These are phyloP conservation scores for Anabacerthia variegaticeps DNA, from an alignment of 2,797 vertebrate genomes.

Conservation along the genomic window DNA sequence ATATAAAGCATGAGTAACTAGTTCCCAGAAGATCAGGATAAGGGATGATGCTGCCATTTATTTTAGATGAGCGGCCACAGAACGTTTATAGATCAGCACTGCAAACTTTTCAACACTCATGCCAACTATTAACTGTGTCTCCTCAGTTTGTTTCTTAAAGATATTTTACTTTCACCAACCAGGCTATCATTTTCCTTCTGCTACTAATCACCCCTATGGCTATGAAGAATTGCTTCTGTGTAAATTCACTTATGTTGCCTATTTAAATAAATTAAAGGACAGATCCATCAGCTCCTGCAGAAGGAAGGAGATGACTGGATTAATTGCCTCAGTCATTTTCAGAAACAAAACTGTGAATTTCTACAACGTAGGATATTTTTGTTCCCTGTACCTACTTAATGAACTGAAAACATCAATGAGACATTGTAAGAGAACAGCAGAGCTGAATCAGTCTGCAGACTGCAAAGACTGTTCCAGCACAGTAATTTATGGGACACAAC, in stretches of 20 bases:
- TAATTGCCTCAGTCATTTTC: constrained; percentile 22
- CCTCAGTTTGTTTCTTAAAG: background rate
- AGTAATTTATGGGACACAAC: constrained; percentile 48
- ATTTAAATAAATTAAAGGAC: constrained; percentile 47
- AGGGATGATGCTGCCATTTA: constrained; percentile 14
- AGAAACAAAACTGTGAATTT: constrained; percentile 22
- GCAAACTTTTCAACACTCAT: background rate
- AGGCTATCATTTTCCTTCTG: constrained; percentile 2
- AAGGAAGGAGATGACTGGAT: constrained; percentile 26
- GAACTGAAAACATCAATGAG: constrained; percentile 55
- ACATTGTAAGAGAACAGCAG: constrained; percentile 10
- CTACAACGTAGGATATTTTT: constrained; percentile 23
- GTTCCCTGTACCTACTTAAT: constrained; percentile 36
- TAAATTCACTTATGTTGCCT: constrained; percentile 41
- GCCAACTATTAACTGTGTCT: background rate
- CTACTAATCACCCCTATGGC: background rate
- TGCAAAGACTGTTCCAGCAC: constrained; percentile 17
- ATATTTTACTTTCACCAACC: constrained; percentile 7
- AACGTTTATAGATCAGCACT: background rate
- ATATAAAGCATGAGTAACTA: constrained; percentile 1
- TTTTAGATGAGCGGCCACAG: background rate
- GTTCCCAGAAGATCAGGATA: constrained; percentile 1
- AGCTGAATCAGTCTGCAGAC: constrained; percentile 15
- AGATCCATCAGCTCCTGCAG: constrained; percentile 39
- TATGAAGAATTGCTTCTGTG: constrained; percentile 14